Conservation (phyloP, 2,113 vertebrate species). For the Otus sunia region DNA sequence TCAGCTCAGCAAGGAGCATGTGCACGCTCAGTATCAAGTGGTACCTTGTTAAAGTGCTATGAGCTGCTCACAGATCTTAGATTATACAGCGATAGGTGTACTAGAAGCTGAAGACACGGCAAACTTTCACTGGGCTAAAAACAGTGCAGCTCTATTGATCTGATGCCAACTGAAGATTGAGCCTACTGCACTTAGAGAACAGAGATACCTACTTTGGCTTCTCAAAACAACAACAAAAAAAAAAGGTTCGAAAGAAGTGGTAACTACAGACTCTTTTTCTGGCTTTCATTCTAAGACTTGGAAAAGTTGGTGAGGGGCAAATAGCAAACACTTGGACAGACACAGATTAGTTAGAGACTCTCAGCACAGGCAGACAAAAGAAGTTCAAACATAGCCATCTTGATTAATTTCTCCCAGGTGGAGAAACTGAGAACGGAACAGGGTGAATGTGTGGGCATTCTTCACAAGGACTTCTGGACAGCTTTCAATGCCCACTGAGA, state of each 20-base stretch:
- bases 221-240: not conserved
- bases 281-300: slow-evolving; percentile 42
- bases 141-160: not conserved
- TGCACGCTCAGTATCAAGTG: not conserved
- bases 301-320: slow-evolving; percentile 14
- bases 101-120: not conserved
- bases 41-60: not conserved
- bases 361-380: not conserved
- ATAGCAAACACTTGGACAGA: not conserved
- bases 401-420: not conserved
- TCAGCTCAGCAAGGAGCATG: not conserved
- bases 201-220: not conserved
- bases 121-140: slow-evolving; percentile 14
- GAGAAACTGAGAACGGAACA: not conserved
- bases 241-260: not conserved
- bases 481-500: not conserved
- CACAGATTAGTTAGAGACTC: not conserved
- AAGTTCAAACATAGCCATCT: not conserved
- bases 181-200: not conserved
- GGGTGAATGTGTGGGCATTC: not conserved
- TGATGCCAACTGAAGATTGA: not conserved
- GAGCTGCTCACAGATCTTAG: slow-evolving; percentile 10
- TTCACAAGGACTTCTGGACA: not conserved
- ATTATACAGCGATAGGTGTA: slow-evolving; percentile 18
- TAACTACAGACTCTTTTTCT: not conserved